A percentile compares a stretch with the other conserved stretches of the same genome.
Evolutionary conservation across 2,888 invertebrate genomes (phyloP).

Genomic region (Helobdella robusta): DNA sequence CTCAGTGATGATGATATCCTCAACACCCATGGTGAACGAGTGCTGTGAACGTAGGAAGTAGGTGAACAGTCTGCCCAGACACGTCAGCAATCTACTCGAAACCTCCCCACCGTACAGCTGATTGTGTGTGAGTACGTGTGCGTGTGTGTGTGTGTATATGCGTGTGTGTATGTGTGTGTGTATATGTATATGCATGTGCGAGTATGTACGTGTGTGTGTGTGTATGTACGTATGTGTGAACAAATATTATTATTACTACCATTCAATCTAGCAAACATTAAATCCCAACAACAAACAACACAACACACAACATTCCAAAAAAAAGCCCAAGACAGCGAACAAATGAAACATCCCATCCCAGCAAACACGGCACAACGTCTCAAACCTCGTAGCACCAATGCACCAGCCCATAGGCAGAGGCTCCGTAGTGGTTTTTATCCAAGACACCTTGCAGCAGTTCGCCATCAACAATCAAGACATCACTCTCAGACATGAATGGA

Average conservation of each 20-base stretch:
- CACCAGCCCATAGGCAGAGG: constrained; percentile 83
- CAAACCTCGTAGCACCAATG: constrained; percentile 78
- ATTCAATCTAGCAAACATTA: too few species aligned
- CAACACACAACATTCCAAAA: too few species aligned
- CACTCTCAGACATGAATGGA: constrained; percentile 70
- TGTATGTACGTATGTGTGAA: constrained; percentile 17
- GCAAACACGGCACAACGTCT: too few species aligned
- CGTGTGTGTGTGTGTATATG: constrained; percentile 13
- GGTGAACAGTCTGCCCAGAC: constrained; percentile 84
- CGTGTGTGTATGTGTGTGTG: constrained; percentile 17
- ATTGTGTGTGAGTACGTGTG: too few species aligned
- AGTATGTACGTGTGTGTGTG: constrained; percentile 14
- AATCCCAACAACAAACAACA: too few species aligned
- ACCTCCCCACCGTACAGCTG: constrained; percentile 78
- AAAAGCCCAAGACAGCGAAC: too few species aligned
- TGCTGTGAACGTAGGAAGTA: constrained; percentile 69
- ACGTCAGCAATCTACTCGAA: constrained; percentile 71
- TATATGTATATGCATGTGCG: constrained; percentile 23
- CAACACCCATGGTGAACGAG: constrained; percentile 88
- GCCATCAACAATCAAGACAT: constrained; percentile 77
- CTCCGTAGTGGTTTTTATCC: constrained; percentile 92
- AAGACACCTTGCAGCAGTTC: constrained; percentile 81
- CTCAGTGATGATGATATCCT: constrained; percentile 74
- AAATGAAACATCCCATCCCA: too few species aligned
- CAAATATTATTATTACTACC: too few species aligned